A percentile compares a stretch with the other conserved stretches of the same genome.
Conservation (phyloP, 2,113 vertebrate genomes). For the Puntigrus tetrazona region DNA sequence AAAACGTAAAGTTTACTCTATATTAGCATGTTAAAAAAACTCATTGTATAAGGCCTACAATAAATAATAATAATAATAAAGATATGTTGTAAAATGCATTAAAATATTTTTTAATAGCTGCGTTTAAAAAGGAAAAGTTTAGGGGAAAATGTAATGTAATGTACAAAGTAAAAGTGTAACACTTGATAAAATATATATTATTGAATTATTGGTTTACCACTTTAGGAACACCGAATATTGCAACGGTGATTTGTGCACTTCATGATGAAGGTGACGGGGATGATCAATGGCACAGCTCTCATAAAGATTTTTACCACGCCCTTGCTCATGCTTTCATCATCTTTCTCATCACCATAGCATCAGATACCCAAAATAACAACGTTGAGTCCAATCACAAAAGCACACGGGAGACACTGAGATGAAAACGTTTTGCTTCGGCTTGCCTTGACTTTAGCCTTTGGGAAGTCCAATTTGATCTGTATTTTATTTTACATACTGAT, state of each 20-base stretch:
- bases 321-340: slow-evolving; percentile 33
- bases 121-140: neutral
- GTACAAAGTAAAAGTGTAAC: neutral
- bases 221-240: slow-evolving; percentile 24
- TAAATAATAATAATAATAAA: neutral
- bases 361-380: slow-evolving; percentile 41
- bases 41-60: neutral
- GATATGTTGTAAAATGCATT: neutral
- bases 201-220: neutral
- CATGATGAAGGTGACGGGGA: slow-evolving; percentile 39
- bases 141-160: neutral
- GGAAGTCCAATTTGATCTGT: neutral
- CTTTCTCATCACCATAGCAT: slow-evolving; percentile 40
- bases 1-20: neutral
- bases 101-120: neutral
- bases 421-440: neutral
- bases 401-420: neutral
- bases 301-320: slow-evolving; percentile 26
- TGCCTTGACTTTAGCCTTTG: neutral
- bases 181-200: neutral
- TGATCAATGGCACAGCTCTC: slow-evolving; percentile 33
- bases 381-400: slow-evolving; percentile 35
- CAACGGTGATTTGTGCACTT: slow-evolving; percentile 22
- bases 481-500: neutral
- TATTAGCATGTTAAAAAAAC: neutral